phyloP scores from a whole-genome alignment of 2,113 vertebrate species.

The Herpailurus yagouaroundi region DNA sequence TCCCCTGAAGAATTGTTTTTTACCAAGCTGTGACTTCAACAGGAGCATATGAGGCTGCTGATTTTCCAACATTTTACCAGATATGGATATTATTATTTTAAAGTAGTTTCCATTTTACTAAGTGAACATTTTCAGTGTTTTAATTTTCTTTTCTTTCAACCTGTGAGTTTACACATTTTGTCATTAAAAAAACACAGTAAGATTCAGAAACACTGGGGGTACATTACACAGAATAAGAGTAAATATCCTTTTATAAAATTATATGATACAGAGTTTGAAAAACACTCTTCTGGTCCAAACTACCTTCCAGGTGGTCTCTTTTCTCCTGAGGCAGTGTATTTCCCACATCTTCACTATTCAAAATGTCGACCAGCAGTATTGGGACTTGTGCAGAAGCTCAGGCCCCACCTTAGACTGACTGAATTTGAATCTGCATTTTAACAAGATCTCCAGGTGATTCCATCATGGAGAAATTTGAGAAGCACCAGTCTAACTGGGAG shows the following conservation, averaged over 20 bases:
- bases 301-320: background rate
- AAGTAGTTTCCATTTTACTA: background rate
- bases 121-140: background rate
- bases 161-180: background rate
- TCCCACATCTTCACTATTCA: background rate
- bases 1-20: background rate
- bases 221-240: background rate
- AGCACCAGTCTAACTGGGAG: background rate
- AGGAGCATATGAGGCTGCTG: background rate
- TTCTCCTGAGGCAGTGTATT: background rate
- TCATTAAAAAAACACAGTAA: background rate
- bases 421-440: background rate
- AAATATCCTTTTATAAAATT: background rate
- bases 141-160: background rate
- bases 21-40: background rate
- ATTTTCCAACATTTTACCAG: background rate
- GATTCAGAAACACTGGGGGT: background rate
- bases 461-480: background rate
- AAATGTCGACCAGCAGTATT: background rate
- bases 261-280: background rate
- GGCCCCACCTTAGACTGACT: rapidly evolving
- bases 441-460: background rate
- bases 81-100: background rate
- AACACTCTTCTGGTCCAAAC: background rate
- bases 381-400: background rate